A percentile compares a stretch with the other conserved stretches of the same genome.
phyloP scores from a whole-genome alignment of 2,797 vertebrate genomes.

The Mycteria americana region DNA sequence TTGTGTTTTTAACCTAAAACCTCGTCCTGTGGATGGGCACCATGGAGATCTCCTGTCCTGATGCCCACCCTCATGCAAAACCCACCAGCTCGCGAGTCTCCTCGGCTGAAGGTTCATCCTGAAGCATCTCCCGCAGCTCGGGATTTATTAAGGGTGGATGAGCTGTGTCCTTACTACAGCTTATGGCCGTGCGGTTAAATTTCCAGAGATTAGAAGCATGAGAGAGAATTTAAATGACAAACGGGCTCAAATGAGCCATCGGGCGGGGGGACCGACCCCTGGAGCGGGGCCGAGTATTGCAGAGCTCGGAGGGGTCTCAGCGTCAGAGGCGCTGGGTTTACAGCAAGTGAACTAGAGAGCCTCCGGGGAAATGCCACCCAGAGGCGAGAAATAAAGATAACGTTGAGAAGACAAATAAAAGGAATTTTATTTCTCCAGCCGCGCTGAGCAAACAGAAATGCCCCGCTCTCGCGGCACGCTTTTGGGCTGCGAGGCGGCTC shows the following conservation, averaged over 20 bases:
- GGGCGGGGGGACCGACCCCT: not conserved
- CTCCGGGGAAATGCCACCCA: not conserved
- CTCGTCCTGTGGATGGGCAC: not conserved
- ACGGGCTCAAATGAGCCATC: not conserved
- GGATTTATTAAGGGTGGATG: not conserved
- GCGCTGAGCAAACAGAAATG: not conserved
- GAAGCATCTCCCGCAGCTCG: not conserved
- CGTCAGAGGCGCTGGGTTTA: not conserved
- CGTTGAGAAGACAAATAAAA: not conserved
- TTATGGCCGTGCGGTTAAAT: not conserved
- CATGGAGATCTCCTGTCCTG: not conserved
- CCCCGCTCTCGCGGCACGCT: accelerated
- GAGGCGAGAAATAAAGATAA: not conserved
- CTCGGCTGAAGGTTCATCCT: not conserved
- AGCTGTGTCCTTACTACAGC: not conserved
- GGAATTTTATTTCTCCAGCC: not conserved
- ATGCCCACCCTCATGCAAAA: not conserved
- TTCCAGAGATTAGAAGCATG: not conserved
- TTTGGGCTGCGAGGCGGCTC: not conserved
- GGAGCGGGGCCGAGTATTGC: not conserved
- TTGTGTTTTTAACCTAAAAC: not conserved
- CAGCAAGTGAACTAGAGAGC: not conserved
- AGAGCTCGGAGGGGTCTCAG: not conserved
- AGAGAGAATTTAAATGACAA: not conserved
- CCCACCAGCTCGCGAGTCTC: not conserved